A percentile compares a stretch with the other conserved stretches of the same genome.
Evolutionary conservation across 2,797 vertebrate species (phyloP).

Genomic region (Apodemus agrarius): DNA sequence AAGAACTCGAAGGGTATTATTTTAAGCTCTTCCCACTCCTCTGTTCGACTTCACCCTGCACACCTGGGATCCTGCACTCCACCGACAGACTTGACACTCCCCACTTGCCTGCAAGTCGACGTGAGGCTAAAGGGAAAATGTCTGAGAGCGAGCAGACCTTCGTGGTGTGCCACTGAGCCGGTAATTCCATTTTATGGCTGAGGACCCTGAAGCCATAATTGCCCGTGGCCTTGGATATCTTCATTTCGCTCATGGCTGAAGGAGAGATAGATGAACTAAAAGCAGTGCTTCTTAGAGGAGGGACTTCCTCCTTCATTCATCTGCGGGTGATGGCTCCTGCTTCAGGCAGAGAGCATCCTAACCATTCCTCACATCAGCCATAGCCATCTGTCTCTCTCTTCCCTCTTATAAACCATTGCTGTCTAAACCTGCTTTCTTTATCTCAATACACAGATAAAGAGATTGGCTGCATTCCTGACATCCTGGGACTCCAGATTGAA

Average conservation of each 20-base stretch:
- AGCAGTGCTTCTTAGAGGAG: not conserved
- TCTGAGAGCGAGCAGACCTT: not conserved
- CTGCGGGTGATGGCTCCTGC: too few relatives aligned
- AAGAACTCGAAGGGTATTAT: conserved; percentile 61
- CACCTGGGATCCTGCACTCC: not conserved
- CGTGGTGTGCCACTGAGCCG: not conserved
- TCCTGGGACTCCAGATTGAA: not conserved
- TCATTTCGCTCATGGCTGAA: not conserved
- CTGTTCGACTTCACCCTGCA: not conserved
- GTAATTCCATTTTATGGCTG: not conserved
- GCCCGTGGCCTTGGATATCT: not conserved
- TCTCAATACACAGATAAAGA: not conserved
- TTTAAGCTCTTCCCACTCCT: conserved; percentile 48
- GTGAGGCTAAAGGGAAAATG: not conserved
- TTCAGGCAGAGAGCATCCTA: not conserved
- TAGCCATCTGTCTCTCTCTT: not conserved
- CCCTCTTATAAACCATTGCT: not conserved
- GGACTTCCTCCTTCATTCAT: not conserved
- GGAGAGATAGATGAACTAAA: not conserved
- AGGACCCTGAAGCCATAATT: not conserved
- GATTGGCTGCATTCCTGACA: not conserved
- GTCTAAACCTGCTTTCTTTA: not conserved
- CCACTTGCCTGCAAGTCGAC: not conserved
- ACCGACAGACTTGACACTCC: not conserved
- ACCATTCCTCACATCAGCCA: not conserved